Evolutionary conservation across 2,888 invertebrate genomes (phyloP).

Genomic region (Hermaeophaga mercurialis): DNA sequence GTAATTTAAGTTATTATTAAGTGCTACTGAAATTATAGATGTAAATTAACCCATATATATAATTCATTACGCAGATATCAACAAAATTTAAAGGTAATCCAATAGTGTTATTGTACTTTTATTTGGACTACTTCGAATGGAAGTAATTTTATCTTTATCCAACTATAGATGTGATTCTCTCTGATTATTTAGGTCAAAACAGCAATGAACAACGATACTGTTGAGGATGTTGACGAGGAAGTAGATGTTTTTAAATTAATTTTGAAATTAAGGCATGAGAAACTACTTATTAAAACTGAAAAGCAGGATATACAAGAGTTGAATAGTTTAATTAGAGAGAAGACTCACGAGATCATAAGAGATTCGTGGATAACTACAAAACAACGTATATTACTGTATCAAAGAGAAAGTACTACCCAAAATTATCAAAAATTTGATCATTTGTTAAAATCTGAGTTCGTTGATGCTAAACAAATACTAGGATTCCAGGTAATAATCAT

Average conservation of each 20-base stretch:
- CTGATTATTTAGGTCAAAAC: constrained; percentile 13
- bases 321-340: constrained; percentile 68
- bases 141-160: constrained; percentile 5
- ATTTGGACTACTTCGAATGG: constrained; percentile 15
- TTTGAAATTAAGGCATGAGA: constrained; percentile 78
- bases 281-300: constrained; percentile 85
- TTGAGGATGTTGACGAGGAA: constrained; percentile 45
- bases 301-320: constrained; percentile 78
- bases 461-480: constrained; percentile 82
- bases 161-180: constrained; percentile 10
- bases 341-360: constrained; percentile 67
- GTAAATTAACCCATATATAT: constrained; percentile 5
- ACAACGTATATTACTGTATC: constrained; percentile 79
- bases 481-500: constrained; percentile 73
- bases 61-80: constrained; percentile 1
- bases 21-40: constrained; percentile 9
- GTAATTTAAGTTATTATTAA: constrained; percentile 12
- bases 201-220: constrained; percentile 46
- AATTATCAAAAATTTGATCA: constrained; percentile 72
- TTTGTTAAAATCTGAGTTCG: constrained; percentile 69
- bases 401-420: constrained; percentile 74
- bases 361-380: constrained; percentile 88
- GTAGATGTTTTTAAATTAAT: constrained; percentile 62
- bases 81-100: constrained; percentile 4
- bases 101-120: constrained; percentile 7